phyloP scores from a whole-genome alignment of 1,140 invertebrate species.

The Zaprionus kolodkinae region DNA sequence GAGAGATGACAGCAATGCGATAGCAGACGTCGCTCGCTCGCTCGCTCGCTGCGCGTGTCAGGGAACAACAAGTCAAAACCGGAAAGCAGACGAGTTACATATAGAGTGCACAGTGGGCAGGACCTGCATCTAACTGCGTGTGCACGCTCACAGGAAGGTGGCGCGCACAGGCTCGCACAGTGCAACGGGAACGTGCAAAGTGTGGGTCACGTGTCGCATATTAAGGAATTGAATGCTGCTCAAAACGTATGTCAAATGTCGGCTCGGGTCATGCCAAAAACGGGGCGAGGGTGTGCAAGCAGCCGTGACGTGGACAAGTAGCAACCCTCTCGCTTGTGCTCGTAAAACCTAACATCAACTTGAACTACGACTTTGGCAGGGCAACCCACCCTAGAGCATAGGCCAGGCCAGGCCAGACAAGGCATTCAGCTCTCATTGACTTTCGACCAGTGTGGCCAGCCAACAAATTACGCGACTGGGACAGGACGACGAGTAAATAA shows the following conservation, averaged over 20 bases:
- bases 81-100: constrained; percentile 57
- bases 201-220: constrained; percentile 79
- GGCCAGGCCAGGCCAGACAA: background rate
- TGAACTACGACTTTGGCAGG: background rate
- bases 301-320: constrained; percentile 59
- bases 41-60: constrained; percentile 56
- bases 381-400: background rate
- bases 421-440: constrained; percentile 46
- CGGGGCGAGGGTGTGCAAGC: constrained; percentile 69
- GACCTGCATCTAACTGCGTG: constrained; percentile 61
- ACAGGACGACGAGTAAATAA: constrained; percentile 68
- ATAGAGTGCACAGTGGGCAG: constrained; percentile 36
- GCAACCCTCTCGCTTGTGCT: constrained; percentile 49
- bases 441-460: constrained; percentile 73
- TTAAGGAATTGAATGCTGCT: constrained; percentile 73
- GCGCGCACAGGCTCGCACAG: constrained; percentile 51
- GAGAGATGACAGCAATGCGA: constrained; percentile 55
- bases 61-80: constrained; percentile 77
- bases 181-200: constrained; percentile 49
- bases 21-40: constrained; percentile 36
- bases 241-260: constrained; percentile 78
- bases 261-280: constrained; percentile 15
- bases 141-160: constrained; percentile 44
- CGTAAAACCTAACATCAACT: background rate
- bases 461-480: constrained; percentile 56